These are phyloP conservation scores for Drosophila azteca DNA, from an alignment of 1,140 invertebrate species.

Conservation along the genomic window DNA sequence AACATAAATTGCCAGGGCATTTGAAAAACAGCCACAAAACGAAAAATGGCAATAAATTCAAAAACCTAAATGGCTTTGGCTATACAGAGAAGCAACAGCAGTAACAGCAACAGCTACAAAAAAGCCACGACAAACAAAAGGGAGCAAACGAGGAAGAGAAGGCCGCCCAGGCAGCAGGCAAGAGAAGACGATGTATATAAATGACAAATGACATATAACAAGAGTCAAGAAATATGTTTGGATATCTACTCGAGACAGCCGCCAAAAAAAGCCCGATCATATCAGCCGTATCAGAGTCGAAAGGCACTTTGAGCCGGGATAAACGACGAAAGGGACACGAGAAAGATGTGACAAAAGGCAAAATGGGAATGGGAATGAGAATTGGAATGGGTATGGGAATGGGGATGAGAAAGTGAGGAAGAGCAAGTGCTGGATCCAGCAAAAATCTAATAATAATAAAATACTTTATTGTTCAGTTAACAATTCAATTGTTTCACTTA, in stretches of 20 bases:
- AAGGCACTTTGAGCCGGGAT: constrained; percentile 51
- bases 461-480: constrained; percentile 81
- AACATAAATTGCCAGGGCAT: constrained; percentile 61
- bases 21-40: constrained; percentile 64
- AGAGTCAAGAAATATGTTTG: constrained; percentile 71
- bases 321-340: constrained; percentile 13
- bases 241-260: constrained; percentile 76
- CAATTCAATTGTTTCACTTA: constrained; percentile 82
- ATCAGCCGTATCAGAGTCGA: constrained; percentile 47
- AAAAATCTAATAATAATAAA: constrained; percentile 82
- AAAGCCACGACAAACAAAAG: constrained; percentile 48
- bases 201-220: constrained; percentile 78
- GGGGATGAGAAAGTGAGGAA: constrained; percentile 4
- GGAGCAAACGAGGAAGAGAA: constrained; percentile 4
- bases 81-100: constrained; percentile 4
- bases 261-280: constrained; percentile 45
- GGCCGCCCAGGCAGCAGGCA: background rate
- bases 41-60: constrained; percentile 76
- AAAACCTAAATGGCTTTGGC: constrained; percentile 69
- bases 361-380: constrained; percentile 32
- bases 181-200: background rate
- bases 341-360: constrained; percentile 55
- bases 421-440: constrained; percentile 47
- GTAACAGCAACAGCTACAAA: constrained; percentile 1
- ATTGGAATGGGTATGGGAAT: background rate